Evolutionary conservation across 2,888 invertebrate species (phyloP), one percentile per base, ranked within the genome.

Genomic region (Microplitis manilae): DNA sequence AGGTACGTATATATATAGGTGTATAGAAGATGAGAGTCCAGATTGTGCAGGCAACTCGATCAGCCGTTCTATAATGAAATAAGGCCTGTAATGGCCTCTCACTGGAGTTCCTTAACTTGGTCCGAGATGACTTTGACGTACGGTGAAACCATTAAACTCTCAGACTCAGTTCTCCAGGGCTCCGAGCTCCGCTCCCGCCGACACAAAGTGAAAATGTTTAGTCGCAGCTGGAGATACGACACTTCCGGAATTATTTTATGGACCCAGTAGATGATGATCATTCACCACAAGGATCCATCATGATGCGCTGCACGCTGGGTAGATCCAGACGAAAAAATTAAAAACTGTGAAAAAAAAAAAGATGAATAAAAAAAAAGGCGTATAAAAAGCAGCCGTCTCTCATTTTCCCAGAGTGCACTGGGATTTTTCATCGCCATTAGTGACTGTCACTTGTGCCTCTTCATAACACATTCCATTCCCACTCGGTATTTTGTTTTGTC

Each of bases 41-140:
- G 85, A 86, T 84, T 87, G 86, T 85, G 87, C 85, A 84, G 84
- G 82, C 84, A 86, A 86, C 84, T 84, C 71, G 72, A 71, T 74
- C 65, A 85, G 86, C 83, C 84, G 84, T 83, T 81, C 81, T 85
- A 20, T 88, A 88, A 88, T 88, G 87, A 88, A 88, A 88, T 88
- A 88, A 88, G 86, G 86, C 87, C 86, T 87, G 88, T 88, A 88
- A 88, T 88, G 87, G 87, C 84, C 86, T 85, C 87, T 85, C 87
- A 85, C 84, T 87, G 85, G 87, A 87, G 87, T 86, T 85, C 40
- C 72, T 70, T 59, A 59, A 59, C 85, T 82, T 83, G 83, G 84
- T 84, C 84, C 79, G 80, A 80, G 78, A 79, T 81, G 83, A 79
- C 81, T 83, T 65, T 65, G 65, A 65, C 65, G 65, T 79, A 77